Evolutionary conservation across 1,140 invertebrate species (phyloP).

Genomic region (Babylonia areolata): DNA sequence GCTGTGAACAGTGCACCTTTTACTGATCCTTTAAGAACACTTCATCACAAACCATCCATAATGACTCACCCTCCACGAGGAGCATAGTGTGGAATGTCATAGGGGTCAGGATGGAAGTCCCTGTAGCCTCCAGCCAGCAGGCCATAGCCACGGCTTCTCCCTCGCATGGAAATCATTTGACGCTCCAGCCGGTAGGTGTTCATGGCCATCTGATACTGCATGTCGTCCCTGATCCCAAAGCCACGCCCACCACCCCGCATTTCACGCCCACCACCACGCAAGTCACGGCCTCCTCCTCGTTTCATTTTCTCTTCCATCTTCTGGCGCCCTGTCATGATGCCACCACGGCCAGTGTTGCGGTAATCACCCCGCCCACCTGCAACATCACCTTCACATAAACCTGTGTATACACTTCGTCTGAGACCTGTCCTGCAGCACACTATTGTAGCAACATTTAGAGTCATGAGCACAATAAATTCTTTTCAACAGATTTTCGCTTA

Average conservation of each 20-base stretch:
- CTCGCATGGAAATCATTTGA: conserved; percentile 22
- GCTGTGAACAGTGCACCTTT: too few species aligned
- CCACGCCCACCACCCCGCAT: neutral
- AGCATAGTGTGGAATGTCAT: neutral
- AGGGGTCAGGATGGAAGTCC: conserved; percentile 7
- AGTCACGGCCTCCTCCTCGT: neutral
- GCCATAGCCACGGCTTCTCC: neutral
- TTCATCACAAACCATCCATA: too few species aligned
- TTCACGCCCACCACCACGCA: neutral
- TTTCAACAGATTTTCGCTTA: too few species aligned
- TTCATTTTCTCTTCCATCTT: conserved; percentile 37
- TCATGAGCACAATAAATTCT: too few species aligned
- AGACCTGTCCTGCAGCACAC: too few species aligned
- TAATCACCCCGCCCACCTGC: neutral
- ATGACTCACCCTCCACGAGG: neutral
- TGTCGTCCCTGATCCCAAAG: neutral
- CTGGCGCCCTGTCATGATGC: conserved; percentile 31
- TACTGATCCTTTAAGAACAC: too few species aligned
- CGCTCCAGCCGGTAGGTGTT: conserved; percentile 27
- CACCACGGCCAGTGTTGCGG: neutral
- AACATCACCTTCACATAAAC: too few species aligned
- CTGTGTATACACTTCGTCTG: too few species aligned
- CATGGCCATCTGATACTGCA: conserved; percentile 33
- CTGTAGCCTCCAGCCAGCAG: neutral
- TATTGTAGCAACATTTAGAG: too few species aligned